A percentile compares a stretch with the other conserved stretches of the same genome.
Conservation (phyloP, 2,113 vertebrate species). For the Labeo catla region DNA sequence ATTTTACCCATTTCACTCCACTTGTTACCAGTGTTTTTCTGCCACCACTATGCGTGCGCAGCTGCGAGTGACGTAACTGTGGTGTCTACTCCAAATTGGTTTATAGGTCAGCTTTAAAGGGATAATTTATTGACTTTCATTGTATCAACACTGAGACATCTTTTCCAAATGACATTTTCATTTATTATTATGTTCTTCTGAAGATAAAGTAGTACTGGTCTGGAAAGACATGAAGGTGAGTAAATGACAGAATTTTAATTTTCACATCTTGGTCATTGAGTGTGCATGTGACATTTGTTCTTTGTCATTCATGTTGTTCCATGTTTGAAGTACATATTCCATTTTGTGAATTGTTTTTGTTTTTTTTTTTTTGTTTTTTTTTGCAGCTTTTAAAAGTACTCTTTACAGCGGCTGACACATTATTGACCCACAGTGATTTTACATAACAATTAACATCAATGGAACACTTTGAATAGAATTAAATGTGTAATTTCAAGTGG, state of each 20-base stretch:
- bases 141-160: neutral
- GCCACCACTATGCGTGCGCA: too few species aligned
- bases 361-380: neutral
- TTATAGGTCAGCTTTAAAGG: too few species aligned
- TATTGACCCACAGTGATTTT: neutral
- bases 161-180: neutral
- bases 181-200: neutral
- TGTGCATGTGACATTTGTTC: too few species aligned
- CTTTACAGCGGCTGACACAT: neutral
- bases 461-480: neutral
- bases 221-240: neutral
- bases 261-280: neutral
- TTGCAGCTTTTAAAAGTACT: neutral
- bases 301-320: neutral
- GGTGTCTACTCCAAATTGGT: too few species aligned
- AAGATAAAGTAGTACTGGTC: neutral
- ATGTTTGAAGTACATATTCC: neutral
- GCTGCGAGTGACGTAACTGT: too few species aligned
- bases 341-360: too few species aligned
- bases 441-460: constrained; percentile 5
- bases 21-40: too few species aligned
- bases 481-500: neutral
- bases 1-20: too few species aligned
- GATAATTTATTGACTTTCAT: neutral
- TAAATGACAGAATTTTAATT: neutral